These are phyloP conservation scores for Lutraria rhynchaena DNA, from an alignment of 1,140 invertebrate species.

Conservation along the genomic window DNA sequence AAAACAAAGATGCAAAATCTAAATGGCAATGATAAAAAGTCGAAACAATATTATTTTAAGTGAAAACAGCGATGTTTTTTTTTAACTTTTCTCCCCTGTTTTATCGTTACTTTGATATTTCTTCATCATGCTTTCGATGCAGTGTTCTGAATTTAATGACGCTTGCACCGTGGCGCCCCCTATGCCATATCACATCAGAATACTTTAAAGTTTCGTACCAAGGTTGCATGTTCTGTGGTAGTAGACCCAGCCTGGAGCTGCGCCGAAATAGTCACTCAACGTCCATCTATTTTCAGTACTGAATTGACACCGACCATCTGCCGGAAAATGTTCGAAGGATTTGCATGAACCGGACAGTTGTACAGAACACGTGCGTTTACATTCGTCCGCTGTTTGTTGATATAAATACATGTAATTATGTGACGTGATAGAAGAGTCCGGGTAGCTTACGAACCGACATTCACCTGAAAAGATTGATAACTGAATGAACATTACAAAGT, in stretches of 20 bases:
- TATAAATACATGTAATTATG: constrained; percentile 37
- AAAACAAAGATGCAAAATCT: no score
- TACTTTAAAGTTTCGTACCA: no score
- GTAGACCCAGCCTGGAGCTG: constrained; percentile 36
- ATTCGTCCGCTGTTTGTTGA: constrained; percentile 14
- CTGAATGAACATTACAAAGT: no score
- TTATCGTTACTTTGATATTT: no score
- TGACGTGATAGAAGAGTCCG: constrained; percentile 12
- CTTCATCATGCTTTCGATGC: no score
- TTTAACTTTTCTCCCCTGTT: no score
- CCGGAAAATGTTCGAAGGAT: constrained; percentile 43
- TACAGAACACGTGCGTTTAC: constrained; percentile 1
- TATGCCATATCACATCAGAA: no score
- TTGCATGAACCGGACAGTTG: background rate
- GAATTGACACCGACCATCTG: constrained; percentile 35
- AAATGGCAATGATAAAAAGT: no score
- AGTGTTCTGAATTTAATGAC: no score
- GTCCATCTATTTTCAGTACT: constrained; percentile 46
- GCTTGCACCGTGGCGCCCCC: no score
- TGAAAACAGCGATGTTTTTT: no score
- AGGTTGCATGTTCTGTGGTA: constrained; percentile 44
- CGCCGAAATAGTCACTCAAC: background rate
- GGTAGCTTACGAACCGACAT: constrained; percentile 10
- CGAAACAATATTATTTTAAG: no score
- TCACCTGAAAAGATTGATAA: constrained; percentile 12